These are phyloP conservation scores for Girardinichthys multiradiatus DNA, from an alignment of 2,113 vertebrate species.

Conservation along the genomic window DNA sequence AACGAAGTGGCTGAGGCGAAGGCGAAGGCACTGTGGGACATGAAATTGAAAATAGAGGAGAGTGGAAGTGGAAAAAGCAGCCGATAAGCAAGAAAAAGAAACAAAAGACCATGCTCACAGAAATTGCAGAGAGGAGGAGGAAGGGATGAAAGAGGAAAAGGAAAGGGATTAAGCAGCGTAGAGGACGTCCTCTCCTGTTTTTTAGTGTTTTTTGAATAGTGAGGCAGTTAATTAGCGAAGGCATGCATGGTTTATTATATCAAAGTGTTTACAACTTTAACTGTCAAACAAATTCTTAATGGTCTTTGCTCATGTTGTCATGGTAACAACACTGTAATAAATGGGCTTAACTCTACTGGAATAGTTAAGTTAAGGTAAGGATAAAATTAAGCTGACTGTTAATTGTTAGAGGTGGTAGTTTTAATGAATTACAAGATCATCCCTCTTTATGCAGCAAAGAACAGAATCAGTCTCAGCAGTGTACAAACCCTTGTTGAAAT, in stretches of 20 bases:
- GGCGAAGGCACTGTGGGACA: constrained; percentile 2
- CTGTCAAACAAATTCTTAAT: constrained; percentile 68
- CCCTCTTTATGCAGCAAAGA: too few species aligned
- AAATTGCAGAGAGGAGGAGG: constrained; percentile 25
- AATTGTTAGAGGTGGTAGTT: not conserved
- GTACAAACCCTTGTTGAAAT: too few species aligned
- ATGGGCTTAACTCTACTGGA: constrained; percentile 31
- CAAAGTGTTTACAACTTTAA: constrained; percentile 78
- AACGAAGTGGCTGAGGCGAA: constrained; percentile 12
- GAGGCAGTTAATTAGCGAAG: constrained; percentile 76
- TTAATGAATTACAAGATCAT: not conserved
- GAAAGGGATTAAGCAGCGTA: constrained; percentile 28
- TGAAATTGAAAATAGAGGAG: constrained; percentile 25
- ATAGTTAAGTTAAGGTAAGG: constrained; percentile 10
- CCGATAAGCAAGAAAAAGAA: constrained; percentile 17
- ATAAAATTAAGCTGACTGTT: constrained; percentile 21
- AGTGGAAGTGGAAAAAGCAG: constrained; percentile 2
- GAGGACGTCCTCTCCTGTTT: constrained; percentile 44
- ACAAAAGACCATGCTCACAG: constrained; percentile 23
- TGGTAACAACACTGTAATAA: constrained; percentile 49
- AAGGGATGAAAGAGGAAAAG: constrained; percentile 29
- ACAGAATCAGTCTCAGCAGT: too few species aligned
- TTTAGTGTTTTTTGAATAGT: constrained; percentile 75
- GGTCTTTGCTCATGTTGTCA: constrained; percentile 59
- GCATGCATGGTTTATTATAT: constrained; percentile 79